These are phyloP conservation scores for Corythornis madagascariensis DNA, from an alignment of 2,113 vertebrate genomes.

Conservation along the genomic window DNA sequence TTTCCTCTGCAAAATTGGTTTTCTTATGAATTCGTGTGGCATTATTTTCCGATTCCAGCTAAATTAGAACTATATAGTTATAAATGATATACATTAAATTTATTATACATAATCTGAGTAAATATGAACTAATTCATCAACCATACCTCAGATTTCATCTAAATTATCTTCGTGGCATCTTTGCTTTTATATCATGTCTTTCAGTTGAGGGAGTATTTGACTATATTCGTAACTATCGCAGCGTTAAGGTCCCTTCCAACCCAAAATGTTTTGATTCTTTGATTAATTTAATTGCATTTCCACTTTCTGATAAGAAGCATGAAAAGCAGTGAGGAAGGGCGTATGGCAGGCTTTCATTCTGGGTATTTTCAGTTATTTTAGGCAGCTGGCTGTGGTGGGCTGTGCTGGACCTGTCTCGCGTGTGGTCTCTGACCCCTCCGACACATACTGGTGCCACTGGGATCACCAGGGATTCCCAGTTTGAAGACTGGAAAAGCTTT, in stretches of 20 bases:
- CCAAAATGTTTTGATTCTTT: not conserved
- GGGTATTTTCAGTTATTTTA: accelerated
- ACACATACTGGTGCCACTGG: not conserved
- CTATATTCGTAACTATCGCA: conserved; percentile 27
- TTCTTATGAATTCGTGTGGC: conserved; percentile 27
- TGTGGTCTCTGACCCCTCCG: too few species aligned
- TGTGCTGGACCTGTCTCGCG: not conserved
- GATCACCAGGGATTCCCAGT: not conserved
- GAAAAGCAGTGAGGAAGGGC: conserved; percentile 38
- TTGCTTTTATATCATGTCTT: not conserved
- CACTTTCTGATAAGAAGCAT: conserved; percentile 42
- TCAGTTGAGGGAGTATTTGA: conserved; percentile 33
- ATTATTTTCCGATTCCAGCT: conserved; percentile 50
- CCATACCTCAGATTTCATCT: not conserved
- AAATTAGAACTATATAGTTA: conserved; percentile 46
- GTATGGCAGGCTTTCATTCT: not conserved
- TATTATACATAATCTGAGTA: conserved; percentile 64
- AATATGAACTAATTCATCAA: not conserved
- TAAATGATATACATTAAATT: conserved; percentile 58
- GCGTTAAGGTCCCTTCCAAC: not conserved
- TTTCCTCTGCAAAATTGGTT: not conserved
- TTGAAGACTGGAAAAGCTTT: not conserved
- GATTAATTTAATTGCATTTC: not conserved
- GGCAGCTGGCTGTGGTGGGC: not conserved
- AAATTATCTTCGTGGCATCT: not conserved